These are phyloP conservation scores for Formica aserva DNA, from an alignment of 2,888 invertebrate species.

Conservation along the genomic window DNA sequence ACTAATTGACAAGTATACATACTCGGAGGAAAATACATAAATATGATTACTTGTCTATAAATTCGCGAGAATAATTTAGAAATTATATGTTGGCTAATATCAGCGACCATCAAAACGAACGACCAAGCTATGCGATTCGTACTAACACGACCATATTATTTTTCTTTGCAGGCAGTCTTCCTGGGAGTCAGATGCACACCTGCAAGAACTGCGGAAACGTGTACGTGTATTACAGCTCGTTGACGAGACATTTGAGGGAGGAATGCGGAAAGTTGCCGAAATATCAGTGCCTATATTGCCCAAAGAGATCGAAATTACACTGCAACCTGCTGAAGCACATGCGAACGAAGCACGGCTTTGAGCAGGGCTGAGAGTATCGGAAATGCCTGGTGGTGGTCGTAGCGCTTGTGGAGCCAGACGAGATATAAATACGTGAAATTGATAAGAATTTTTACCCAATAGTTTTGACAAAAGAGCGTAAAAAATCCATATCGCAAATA, in stretches of 20 bases:
- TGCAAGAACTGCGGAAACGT: constrained; percentile 80
- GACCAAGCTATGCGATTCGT: background rate
- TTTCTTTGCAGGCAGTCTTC: constrained; percentile 77
- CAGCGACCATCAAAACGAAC: constrained; percentile 22
- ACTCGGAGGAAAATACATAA: background rate
- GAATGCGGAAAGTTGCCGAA: constrained; percentile 83
- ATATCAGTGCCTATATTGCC: constrained; percentile 83
- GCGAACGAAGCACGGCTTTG: constrained; percentile 74
- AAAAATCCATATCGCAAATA: background rate
- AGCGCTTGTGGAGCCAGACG: background rate
- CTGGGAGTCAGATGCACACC: constrained; percentile 66
- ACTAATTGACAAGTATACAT: background rate
- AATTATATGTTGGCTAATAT: constrained; percentile 20
- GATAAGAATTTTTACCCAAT: background rate
- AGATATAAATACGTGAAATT: constrained; percentile 16
- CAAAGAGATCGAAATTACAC: constrained; percentile 82
- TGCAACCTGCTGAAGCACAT: constrained; percentile 84
- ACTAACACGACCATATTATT: constrained; percentile 68
- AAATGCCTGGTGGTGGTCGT: background rate
- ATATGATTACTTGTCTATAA: background rate
- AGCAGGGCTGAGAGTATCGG: constrained; percentile 36
- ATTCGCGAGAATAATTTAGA: background rate
- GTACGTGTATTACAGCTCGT: constrained; percentile 81
- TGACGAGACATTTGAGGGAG: constrained; percentile 81
- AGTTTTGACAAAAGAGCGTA: background rate